These are phyloP conservation scores for Pygoscelis adeliae DNA, from an alignment of 2,113 vertebrate genomes.

Conservation along the genomic window DNA sequence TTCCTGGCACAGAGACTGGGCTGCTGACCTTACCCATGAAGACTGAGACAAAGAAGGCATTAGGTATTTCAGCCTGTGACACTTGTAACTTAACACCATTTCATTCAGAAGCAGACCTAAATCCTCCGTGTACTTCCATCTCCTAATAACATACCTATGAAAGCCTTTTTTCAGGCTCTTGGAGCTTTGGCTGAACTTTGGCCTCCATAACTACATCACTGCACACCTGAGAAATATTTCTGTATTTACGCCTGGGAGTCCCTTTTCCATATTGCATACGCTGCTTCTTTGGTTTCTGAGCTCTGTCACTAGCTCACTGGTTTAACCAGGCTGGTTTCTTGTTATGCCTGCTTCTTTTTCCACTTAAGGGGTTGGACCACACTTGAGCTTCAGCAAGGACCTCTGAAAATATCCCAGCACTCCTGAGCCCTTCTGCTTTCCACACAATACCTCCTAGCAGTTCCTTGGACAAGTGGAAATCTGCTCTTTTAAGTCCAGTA, in stretches of 20 bases:
- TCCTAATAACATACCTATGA: background rate
- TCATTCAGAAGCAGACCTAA: background rate
- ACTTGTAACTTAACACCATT: background rate
- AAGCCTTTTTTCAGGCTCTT: background rate
- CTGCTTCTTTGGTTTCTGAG: background rate
- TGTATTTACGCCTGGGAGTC: background rate
- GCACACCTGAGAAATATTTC: background rate
- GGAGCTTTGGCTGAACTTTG: background rate
- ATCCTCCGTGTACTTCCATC: background rate
- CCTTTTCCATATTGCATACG: background rate
- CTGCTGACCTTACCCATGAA: background rate
- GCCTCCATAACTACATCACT: background rate
- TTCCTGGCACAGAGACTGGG: background rate
- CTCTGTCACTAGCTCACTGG: background rate
- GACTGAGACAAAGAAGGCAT: background rate
- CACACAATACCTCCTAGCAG: background rate
- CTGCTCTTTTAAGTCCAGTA: background rate
- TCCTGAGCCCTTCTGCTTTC: background rate
- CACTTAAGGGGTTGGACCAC: background rate
- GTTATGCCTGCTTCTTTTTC: background rate
- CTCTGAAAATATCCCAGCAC: background rate
- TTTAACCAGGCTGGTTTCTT: background rate
- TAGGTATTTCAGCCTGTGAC: background rate
- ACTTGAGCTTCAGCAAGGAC: background rate
- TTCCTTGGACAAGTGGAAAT: background rate